These are phyloP conservation scores for Hyperoplus immaculatus DNA, from an alignment of 2,797 vertebrate genomes.

Conservation along the genomic window DNA sequence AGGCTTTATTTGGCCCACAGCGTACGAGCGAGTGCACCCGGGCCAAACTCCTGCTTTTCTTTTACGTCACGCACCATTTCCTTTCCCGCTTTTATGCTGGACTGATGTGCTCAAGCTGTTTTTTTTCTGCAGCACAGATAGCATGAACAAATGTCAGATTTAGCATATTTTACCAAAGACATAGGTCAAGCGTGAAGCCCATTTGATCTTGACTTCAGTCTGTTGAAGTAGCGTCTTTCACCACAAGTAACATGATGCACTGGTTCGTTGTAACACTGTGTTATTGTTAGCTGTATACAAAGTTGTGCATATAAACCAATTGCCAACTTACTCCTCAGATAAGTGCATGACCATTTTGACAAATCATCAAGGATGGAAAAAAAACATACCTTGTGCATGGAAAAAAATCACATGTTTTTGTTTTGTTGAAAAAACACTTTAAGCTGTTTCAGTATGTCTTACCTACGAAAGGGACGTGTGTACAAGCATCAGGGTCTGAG, in stretches of 20 bases:
- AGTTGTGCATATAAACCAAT: background rate
- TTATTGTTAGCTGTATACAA: background rate
- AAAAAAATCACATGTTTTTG: background rate
- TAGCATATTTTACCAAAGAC: background rate
- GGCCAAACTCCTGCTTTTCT: slow-evolving; percentile 23
- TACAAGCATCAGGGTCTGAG: slow-evolving; percentile 86
- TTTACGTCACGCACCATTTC: slow-evolving; percentile 15
- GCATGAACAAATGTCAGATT: background rate
- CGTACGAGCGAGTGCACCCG: background rate
- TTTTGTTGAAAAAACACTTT: background rate
- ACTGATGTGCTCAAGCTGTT: background rate
- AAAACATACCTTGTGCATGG: no score
- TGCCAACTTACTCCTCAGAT: background rate
- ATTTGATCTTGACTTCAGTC: background rate
- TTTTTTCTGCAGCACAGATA: background rate
- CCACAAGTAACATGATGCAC: background rate
- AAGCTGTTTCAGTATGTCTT: slow-evolving; percentile 61
- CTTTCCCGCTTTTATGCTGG: background rate
- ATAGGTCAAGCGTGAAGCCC: background rate
- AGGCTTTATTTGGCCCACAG: slow-evolving; percentile 28
- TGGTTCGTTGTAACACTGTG: background rate
- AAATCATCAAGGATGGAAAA: background rate
- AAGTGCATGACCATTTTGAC: background rate
- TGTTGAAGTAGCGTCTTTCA: background rate
- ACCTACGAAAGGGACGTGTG: slow-evolving; percentile 92